These are phyloP conservation scores for Drosophila incognita DNA, from an alignment of 2,888 invertebrate species.

Conservation along the genomic window DNA sequence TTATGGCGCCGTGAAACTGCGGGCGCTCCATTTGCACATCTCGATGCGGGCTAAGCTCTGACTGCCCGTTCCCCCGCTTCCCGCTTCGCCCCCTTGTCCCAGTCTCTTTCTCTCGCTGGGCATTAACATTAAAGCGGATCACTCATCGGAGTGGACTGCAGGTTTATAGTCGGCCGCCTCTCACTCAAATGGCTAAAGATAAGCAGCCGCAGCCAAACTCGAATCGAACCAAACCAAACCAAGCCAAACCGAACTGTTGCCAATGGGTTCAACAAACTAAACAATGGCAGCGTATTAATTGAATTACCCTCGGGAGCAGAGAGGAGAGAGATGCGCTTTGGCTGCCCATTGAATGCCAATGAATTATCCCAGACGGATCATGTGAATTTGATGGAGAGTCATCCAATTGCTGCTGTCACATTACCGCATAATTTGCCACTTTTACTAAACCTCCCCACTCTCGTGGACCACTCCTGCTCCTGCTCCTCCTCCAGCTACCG, in stretches of 20 bases:
- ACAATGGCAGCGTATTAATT: conserved; percentile 69
- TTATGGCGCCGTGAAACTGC: conserved; percentile 71
- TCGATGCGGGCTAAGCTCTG: conserved; percentile 64
- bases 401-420: conserved; percentile 64
- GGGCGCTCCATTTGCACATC: conserved; percentile 70
- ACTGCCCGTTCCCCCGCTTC: not conserved
- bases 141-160: conserved; percentile 51
- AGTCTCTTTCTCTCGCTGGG: conserved; percentile 23
- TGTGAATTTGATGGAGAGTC: conserved; percentile 53
- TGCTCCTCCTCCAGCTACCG: not conserved
- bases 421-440: conserved; percentile 72
- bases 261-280: conserved; percentile 69
- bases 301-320: conserved; percentile 63
- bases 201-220: conserved; percentile 30
- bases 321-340: conserved; percentile 19
- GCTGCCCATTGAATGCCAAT: conserved; percentile 56
- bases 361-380: conserved; percentile 38
- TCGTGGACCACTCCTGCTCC: not conserved
- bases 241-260: not conserved
- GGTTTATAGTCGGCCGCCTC: conserved; percentile 44
- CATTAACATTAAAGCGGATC: conserved; percentile 73
- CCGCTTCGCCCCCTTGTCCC: not conserved
- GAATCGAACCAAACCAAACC: not conserved
- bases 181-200: conserved; percentile 40
- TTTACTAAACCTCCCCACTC: not conserved